phyloP scores from a whole-genome alignment of 2,888 invertebrate species.

The Agrochola lychnidis region DNA sequence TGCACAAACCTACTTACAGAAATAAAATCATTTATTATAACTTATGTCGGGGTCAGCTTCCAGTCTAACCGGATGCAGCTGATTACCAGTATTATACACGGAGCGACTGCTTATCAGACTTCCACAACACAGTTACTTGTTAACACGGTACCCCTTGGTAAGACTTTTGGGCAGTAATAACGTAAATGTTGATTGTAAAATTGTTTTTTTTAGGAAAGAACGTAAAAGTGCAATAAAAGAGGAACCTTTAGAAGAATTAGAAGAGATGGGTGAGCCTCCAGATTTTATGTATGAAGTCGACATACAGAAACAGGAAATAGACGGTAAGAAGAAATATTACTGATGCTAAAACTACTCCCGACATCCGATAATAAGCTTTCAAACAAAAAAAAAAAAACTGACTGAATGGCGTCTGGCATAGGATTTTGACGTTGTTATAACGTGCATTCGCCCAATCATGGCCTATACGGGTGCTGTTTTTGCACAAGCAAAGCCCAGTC shows the following conservation, averaged over 20 bases:
- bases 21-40: too few species aligned
- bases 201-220: constrained; percentile 51
- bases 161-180: neutral
- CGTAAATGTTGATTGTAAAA: neutral
- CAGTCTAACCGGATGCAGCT: neutral
- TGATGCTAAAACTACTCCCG: too few species aligned
- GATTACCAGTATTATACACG: neutral
- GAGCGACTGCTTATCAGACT: too few species aligned
- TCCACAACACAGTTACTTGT: too few species aligned
- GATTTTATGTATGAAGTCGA: constrained; percentile 55
- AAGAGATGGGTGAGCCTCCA: constrained; percentile 33
- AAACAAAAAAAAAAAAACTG: too few species aligned
- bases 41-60: neutral
- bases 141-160: neutral
- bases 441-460: too few species aligned
- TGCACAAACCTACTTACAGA: too few species aligned
- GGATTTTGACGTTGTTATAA: too few species aligned
- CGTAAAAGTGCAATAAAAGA: constrained; percentile 67
- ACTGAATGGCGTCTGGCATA: too few species aligned
- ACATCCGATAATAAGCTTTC: too few species aligned
- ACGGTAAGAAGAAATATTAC: constrained; percentile 48
- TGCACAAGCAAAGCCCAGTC: too few species aligned
- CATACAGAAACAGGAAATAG: constrained; percentile 64
- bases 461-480: too few species aligned
- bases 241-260: constrained; percentile 63